Evolutionary conservation across 2,888 invertebrate genomes (phyloP), one percentile per base, ranked within the genome.

Genomic region (Cheilosia scutellata): DNA sequence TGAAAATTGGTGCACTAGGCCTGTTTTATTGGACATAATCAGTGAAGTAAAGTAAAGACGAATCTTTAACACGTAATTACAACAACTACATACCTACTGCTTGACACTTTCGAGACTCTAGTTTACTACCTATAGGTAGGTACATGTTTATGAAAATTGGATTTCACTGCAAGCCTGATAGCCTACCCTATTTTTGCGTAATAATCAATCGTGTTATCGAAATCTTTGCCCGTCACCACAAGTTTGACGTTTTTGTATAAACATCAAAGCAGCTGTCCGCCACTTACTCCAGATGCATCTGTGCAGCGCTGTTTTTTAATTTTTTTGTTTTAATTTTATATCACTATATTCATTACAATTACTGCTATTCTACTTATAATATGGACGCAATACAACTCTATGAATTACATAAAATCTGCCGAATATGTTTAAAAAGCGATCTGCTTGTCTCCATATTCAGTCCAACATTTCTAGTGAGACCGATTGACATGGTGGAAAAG

Each of bases 401-500:
- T 62, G 87, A 87, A 65, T 66, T 90, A 55, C 89, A 89, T 74
- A 89, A 90, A 88, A 89, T 91, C n/a, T 91, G 91, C 78, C 89
- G 91, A 29, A 89, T 91, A 82, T 91, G 91, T 70, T 87, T 90
- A 40, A 90, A 90, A 87, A 89, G 83, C 72, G 90, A 90, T 68
- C 68, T 89, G 9, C 76, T 90, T 9, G 89, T 89, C 20, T 90
- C 90, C 29, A 89, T 91, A 57, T 90, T 89, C 55, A 90, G 89
- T 79, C 88, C 88, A 62, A 89, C 90, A 37, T 90, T 89, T 88
- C 74, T 89, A 37, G 87, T 90, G 63, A 88, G 90, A 42, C 90
- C 91, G 2, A 88, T 90, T 66, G 89, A 90, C 84, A 90, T 91
- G 90, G 88, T 90, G 57, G 89, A 89, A 79, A 89, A 90, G 84